A percentile compares a stretch with the other conserved stretches of the same genome.
Conservation (phyloP, 2,797 vertebrate species). For the Phaenicophaeus curvirostris region DNA sequence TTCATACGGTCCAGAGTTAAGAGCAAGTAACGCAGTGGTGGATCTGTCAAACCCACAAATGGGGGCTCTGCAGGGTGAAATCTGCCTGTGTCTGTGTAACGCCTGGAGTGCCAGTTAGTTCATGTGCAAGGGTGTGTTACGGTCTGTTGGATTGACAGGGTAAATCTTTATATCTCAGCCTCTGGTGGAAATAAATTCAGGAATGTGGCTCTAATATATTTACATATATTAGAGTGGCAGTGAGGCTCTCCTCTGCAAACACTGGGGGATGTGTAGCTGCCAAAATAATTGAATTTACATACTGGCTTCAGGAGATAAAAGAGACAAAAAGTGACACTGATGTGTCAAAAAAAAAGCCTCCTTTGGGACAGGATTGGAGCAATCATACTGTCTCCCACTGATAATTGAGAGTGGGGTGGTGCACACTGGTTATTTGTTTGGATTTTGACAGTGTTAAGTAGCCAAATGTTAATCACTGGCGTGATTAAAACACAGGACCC, state of each 20-base stretch:
- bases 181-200: background rate
- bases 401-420: background rate
- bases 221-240: background rate
- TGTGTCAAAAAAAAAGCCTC: background rate
- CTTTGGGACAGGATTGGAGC: background rate
- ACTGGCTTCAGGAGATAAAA: background rate
- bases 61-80: background rate
- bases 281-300: constrained; percentile 12
- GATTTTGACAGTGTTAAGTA: background rate
- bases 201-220: background rate
- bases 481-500: background rate
- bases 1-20: background rate
- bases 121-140: background rate
- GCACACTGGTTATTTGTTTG: background rate
- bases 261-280: background rate
- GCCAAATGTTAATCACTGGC: background rate
- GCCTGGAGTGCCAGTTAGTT: background rate
- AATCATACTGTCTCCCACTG: background rate
- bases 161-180: background rate
- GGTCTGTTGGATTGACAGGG: background rate
- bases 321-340: background rate
- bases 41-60: background rate
- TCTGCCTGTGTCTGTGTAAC: accelerated
- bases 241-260: background rate
- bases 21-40: background rate